phyloP scores from a whole-genome alignment of 2,797 vertebrate genomes.

The Aratinga solstitialis region DNA sequence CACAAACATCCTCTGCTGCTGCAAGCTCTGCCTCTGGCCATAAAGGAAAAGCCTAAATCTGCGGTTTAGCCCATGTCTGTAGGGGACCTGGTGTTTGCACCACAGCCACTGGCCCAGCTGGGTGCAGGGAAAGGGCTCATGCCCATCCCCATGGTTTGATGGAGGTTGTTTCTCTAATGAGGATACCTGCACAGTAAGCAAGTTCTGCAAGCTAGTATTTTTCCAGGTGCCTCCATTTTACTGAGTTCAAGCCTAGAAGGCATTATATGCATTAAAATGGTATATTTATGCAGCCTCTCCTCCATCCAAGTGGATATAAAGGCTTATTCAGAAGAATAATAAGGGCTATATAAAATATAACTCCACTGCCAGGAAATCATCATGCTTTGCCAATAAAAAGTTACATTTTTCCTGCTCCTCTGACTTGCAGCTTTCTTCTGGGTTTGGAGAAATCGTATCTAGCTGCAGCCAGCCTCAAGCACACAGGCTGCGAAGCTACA shows the following conservation, averaged over 20 bases:
- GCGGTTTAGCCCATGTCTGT: not conserved
- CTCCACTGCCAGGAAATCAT: slow-evolving; percentile 59
- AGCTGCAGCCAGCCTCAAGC: not conserved
- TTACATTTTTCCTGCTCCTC: slow-evolving; percentile 30
- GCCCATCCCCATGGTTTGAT: fast-evolving
- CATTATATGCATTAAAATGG: not conserved
- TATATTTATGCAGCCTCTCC: slow-evolving; percentile 6
- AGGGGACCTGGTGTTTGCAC: not conserved
- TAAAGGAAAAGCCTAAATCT: not conserved
- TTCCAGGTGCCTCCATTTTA: slow-evolving; percentile 14
- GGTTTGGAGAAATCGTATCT: not conserved
- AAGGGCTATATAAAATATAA: slow-evolving; percentile 59
- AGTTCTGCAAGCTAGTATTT: not conserved
- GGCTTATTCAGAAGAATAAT: slow-evolving; percentile 53
- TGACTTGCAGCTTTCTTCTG: slow-evolving; percentile 55
- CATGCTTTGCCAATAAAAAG: slow-evolving; percentile 40
- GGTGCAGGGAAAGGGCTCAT: not conserved
- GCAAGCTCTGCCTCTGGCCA: not conserved
- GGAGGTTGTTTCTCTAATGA: not conserved
- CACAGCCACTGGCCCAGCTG: fast-evolving
- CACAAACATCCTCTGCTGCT: not conserved
- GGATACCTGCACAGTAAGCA: not conserved
- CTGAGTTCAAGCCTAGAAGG: not conserved
- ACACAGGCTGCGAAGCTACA: not conserved
- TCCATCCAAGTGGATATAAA: slow-evolving; percentile 44